Percentiles rank a stretch among this genome's conserved stretches.
Evolutionary conservation across 2,888 invertebrate genomes (phyloP).

Genomic region (Acronicta psi): DNA sequence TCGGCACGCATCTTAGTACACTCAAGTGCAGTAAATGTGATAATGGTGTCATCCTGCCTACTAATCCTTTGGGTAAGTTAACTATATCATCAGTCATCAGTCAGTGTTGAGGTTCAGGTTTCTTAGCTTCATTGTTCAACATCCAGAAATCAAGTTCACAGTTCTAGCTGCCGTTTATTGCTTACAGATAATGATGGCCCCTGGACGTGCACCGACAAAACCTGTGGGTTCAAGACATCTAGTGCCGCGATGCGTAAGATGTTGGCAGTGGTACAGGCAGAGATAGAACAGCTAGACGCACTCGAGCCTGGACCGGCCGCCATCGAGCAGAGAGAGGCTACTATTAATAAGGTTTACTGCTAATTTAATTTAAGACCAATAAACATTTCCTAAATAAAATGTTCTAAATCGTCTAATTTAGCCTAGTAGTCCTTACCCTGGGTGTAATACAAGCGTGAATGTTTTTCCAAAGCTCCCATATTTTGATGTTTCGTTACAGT

Average conservation of each 20-base stretch:
- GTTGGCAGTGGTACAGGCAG: conserved; percentile 90
- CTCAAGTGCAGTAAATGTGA: conserved; percentile 94
- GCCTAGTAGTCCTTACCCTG: no score
- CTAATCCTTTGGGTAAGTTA: conserved; percentile 90
- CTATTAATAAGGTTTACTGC: conserved; percentile 81
- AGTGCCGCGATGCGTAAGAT: conserved; percentile 90
- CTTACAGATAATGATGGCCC: conserved; percentile 86
- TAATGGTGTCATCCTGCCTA: conserved; percentile 91
- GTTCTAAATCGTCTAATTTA: no score
- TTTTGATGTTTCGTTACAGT: conserved; percentile 81
- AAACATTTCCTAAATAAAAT: no score
- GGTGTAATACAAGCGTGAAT: no score
- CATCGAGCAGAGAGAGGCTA: conserved; percentile 91
- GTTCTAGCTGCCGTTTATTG: background rate
- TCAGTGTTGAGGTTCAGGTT: no score
- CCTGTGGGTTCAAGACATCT: conserved; percentile 91
- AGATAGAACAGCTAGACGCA: conserved; percentile 90
- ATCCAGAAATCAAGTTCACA: no score
- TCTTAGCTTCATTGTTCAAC: no score
- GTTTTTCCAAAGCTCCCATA: background rate
- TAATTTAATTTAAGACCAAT: no score
- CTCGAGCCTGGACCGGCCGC: conserved; percentile 89
- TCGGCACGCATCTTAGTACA: conserved; percentile 94
- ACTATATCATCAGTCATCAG: no score
- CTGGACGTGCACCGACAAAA: conserved; percentile 91